These are phyloP conservation scores for Hesperia comma DNA, from an alignment of 2,888 invertebrate species.

Conservation along the genomic window DNA sequence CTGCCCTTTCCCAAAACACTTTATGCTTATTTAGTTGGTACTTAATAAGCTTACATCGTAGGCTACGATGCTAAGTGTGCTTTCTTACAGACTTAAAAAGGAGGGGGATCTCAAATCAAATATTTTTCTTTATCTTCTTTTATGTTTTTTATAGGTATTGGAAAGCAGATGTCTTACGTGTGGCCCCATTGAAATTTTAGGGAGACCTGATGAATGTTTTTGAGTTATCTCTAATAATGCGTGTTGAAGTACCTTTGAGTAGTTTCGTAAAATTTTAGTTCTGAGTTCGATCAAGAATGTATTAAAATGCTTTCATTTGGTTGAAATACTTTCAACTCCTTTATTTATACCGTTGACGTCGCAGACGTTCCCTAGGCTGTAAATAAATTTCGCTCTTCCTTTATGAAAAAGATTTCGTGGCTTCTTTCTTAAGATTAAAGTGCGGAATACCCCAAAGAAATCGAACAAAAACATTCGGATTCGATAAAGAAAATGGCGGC, in stretches of 20 bases:
- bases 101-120: no score
- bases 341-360: not conserved
- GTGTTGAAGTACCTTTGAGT: no score
- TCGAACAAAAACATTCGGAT: conserved; percentile 37
- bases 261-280: no score
- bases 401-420: not conserved
- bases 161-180: no score
- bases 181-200: no score
- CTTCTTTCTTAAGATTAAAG: conserved; percentile 1
- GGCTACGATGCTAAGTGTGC: no score
- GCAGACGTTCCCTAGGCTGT: not conserved
- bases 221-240: no score
- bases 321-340: not conserved
- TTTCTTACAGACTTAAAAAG: no score
- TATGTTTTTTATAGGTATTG: no score
- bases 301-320: not conserved
- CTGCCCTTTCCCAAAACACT: conserved; percentile 11
- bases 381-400: not conserved
- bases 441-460: conserved; percentile 2
- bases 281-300: no score
- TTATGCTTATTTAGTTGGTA: not conserved
- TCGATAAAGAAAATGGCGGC: conserved; percentile 39
- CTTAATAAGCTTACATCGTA: not conserved
- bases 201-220: no score
- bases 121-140: no score